Base-by-base conservation (phyloP, 1,140 invertebrate genomes). In the Pachypsylla venusta region DNA sequence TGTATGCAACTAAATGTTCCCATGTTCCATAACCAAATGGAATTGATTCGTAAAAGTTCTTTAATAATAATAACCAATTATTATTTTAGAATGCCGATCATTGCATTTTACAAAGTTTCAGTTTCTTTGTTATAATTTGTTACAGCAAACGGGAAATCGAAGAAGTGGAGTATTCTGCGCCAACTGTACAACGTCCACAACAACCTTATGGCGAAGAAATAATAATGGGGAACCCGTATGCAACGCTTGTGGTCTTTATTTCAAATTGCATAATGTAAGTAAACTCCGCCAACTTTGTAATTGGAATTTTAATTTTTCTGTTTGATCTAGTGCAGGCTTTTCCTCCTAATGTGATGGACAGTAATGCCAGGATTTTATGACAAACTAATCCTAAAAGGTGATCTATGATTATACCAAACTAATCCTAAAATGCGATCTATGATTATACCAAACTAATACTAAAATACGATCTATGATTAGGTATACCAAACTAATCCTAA, bases 191-290 rank as follows among this genome's bases (percentile, higher is more conserved):
- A 92, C 89, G 2, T 80, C 78, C 53, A 87, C 81, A 61, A 93
- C 89, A 1, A 92, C 89, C 2, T 75, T 93, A 25, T 93, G 89
- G 89, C 73, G 90, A 42, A 75, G 89, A 64, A 91, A 92, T 72
- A 87, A 87, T 69, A 81, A 83, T 67, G 90, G 90, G 13, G 88
- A 92, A 69, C 87, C 89, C 2, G 90, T 93, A 1, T 93, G 90
- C 73, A 93, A 93, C 72, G 89, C 89, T 7, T 93, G 89, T 68
- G 89, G 90, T 16, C 80, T 93, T 10, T 93, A 93, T 73, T 92
- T 76, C 73, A 93, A 93, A 75, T 74, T 93, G 42, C 91, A 93
- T 70, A 81, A 80, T 62, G 89, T 93, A 74, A 85, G 83, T n/a
- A n/a, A n/a, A n/a, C n/a, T n/a, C n/a, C n/a, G n/a, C n/a, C n/a